Conservation (phyloP, 2,888 invertebrate genomes). For the Tineola bisselliella region DNA sequence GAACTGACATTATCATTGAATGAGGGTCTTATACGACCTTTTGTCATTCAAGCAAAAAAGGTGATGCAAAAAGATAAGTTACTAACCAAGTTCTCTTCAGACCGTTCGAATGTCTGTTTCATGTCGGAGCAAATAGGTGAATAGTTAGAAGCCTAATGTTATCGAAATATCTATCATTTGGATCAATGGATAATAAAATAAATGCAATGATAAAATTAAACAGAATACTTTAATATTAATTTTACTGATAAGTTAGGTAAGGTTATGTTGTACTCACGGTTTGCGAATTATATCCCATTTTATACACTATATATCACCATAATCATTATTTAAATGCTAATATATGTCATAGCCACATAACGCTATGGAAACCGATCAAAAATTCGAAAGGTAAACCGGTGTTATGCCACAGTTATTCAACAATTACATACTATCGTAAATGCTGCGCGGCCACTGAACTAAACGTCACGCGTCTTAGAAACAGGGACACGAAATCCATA, state of each 20-base stretch:
- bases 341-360: not conserved
- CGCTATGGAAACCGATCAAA: not conserved
- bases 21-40: constrained; percentile 4
- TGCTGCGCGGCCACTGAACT: not conserved
- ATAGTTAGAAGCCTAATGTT: not conserved
- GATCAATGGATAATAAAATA: not conserved
- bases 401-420: not conserved
- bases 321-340: not conserved
- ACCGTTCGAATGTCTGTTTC: constrained; percentile 1
- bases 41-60: not conserved
- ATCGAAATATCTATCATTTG: not conserved
- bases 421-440: not conserved
- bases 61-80: not conserved
- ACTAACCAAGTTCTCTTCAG: constrained; percentile 1
- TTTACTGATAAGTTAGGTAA: not conserved
- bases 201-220: constrained; percentile 3
- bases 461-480: not conserved
- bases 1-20: not conserved
- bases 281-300: constrained; percentile 11
- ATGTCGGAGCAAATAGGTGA: not conserved
- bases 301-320: not conserved
- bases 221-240: not conserved
- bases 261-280: constrained; percentile 10
- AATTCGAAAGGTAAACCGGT: constrained; percentile 1
- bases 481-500: not conserved